phyloP scores from a whole-genome alignment of 2,113 vertebrate genomes.

The Aythya baeri region DNA sequence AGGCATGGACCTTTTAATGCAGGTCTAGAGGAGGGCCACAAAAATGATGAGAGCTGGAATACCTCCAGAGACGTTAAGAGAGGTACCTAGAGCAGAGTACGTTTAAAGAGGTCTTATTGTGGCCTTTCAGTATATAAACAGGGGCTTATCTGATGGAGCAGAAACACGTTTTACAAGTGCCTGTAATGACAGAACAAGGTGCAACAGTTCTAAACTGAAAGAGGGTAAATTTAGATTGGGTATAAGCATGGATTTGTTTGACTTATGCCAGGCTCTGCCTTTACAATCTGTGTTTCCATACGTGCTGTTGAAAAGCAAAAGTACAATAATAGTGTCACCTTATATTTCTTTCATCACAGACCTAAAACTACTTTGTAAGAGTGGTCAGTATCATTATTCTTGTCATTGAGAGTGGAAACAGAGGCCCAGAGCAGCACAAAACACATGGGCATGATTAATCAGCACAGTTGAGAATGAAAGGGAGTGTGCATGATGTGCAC shows the following conservation, averaged over 20 bases:
- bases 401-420: neutral
- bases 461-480: neutral
- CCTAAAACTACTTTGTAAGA: neutral
- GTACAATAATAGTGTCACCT: neutral
- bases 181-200: neutral
- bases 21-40: neutral
- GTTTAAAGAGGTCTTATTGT: neutral
- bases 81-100: neutral
- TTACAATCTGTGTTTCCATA: neutral
- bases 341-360: neutral
- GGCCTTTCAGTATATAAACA: neutral
- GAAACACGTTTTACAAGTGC: neutral
- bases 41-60: neutral
- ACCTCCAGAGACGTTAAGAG: neutral
- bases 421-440: neutral
- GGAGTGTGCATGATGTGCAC: neutral
- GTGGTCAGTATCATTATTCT: neutral
- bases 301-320: neutral
- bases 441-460: neutral
- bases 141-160: neutral
- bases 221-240: neutral
- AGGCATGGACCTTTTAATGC: neutral
- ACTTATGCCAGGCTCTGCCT: accelerated
- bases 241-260: accelerated
- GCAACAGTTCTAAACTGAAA: neutral